Evolutionary conservation across 2,888 invertebrate species (phyloP), one percentile per base, ranked within the genome.

Genomic region (Drosophila flavopinicola): DNA sequence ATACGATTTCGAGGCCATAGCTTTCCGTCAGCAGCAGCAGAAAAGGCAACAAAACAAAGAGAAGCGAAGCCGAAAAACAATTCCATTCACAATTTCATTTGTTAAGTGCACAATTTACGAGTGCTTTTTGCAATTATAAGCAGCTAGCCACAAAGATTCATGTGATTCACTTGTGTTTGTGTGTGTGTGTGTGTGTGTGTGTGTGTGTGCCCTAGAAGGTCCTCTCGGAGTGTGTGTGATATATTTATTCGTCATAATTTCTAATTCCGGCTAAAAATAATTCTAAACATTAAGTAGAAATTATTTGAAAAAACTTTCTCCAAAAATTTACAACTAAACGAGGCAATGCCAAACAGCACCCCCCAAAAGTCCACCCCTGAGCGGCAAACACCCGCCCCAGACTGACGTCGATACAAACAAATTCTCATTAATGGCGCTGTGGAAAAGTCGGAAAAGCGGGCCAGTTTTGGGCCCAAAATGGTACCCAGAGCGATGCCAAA

Each of bases 241-340:
- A 73, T 75, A 85, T 87, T 84, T 75, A 85, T 87, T 82, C 72
- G 76, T 85, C 88, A 88, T 88, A 86, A 88, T 79, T 87, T 76
- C 83, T 80, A 83, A 86, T 85, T 86, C 78, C 61, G 41, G 63
- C 77, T 64, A 76, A 87, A 86, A 88, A 88, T 87, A 87, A 88
- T 89, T 89, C 78, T 85, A 80, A 88, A 75, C 84, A 79, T 88
- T 90, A 88, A 90, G 90, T 88, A 89, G 86, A 90, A 90, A 79
- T 88, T 89, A 89, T 90, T 78, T 86, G 80, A 73, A 78, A 78
- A 88, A 89, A 89, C 75, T 90, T 90, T 88, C 80, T 30, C 54
- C 47, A 66, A 70, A 87, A 83, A 88, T 89, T 73, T 87, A 87
- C 78, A 89, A 86, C 86, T 80, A 71, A 77, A 73, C 54, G 67